phyloP scores from a whole-genome alignment of 1,140 invertebrate genomes.

The Bradynema listronoti region DNA sequence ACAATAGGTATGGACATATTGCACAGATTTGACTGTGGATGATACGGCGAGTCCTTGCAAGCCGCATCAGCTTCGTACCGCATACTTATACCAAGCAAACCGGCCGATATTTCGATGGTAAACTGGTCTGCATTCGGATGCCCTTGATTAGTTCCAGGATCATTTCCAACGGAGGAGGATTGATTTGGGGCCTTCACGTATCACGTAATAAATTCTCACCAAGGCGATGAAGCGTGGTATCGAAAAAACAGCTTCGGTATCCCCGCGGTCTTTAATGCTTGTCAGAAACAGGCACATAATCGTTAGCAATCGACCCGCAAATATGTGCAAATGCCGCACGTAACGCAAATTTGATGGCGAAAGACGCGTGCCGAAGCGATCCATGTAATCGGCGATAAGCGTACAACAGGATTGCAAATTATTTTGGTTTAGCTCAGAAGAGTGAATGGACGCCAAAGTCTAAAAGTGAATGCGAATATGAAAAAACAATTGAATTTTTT shows the following conservation, averaged over 20 bases:
- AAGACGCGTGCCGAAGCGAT: slow-evolving; percentile 69
- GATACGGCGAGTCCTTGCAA: no score
- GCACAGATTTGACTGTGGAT: no score
- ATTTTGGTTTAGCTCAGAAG: slow-evolving; percentile 64
- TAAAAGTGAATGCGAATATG: background rate
- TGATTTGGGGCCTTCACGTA: no score
- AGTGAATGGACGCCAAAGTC: slow-evolving; percentile 15
- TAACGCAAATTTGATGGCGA: slow-evolving; percentile 75
- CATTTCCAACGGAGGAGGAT: no score
- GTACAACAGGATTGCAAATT: slow-evolving; percentile 63
- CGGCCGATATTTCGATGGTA: no score
- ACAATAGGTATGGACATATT: no score
- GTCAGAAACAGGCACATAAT: no score
- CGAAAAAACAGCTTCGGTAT: slow-evolving; percentile 16
- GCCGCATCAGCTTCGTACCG: no score
- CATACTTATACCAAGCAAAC: no score
- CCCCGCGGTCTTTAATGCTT: slow-evolving; percentile 9
- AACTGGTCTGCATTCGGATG: no score
- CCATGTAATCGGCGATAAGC: slow-evolving; percentile 67
- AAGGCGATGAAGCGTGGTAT: slow-evolving; percentile 17
- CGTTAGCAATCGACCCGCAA: slow-evolving; percentile 59
- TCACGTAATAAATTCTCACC: slow-evolving; percentile 18
- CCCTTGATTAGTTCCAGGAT: no score
- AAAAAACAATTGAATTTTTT: background rate
- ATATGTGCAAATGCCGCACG: slow-evolving; percentile 77